Conservation (phyloP, 2,888 invertebrate genomes). For the Sphaerophoria rueppellii region DNA sequence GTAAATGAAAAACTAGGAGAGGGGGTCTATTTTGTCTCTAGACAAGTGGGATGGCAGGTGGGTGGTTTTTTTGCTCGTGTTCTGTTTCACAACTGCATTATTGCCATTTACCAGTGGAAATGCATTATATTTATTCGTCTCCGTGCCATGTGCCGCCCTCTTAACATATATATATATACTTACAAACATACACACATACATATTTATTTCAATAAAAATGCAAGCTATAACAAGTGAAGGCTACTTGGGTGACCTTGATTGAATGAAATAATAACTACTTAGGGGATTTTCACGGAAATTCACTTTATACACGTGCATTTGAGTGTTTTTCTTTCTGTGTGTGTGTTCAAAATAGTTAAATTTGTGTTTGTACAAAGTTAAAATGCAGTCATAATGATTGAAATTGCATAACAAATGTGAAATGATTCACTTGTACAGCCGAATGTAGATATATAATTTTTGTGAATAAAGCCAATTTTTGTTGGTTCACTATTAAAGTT, state of each 20-base stretch:
- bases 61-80: constrained; percentile 3
- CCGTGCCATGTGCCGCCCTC: constrained; percentile 27
- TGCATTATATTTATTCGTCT: constrained; percentile 3
- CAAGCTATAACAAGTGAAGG: constrained; percentile 36
- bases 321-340: constrained; percentile 4
- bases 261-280: constrained; percentile 48
- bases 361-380: not conserved
- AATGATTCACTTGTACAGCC: constrained; percentile 1
- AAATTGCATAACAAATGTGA: constrained; percentile 16
- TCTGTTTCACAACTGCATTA: constrained; percentile 26
- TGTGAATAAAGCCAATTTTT: not conserved
- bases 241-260: constrained; percentile 62
- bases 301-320: constrained; percentile 32
- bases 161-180: no score
- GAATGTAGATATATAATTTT: not conserved
- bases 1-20: constrained; percentile 16
- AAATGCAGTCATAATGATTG: constrained; percentile 36
- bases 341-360: not conserved
- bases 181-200: no score
- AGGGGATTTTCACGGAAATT: constrained; percentile 57
- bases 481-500: not conserved
- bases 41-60: constrained; percentile 11
- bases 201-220: not conserved
- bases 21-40: constrained; percentile 3
- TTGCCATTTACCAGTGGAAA: not conserved